phyloP scores from a whole-genome alignment of 2,797 vertebrate genomes.

The Pangasius mekongensis region DNA sequence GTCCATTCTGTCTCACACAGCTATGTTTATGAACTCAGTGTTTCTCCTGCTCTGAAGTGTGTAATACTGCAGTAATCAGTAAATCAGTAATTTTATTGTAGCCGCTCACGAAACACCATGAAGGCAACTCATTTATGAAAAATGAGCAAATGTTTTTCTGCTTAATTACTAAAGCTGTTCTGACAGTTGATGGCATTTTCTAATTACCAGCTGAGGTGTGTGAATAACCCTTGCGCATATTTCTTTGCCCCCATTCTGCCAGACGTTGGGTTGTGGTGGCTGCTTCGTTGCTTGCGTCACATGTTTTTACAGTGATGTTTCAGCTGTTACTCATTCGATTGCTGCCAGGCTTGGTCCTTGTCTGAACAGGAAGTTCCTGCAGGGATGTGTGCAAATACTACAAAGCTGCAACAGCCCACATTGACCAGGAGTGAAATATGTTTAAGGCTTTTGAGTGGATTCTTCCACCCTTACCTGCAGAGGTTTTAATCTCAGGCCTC shows the following conservation, averaged over 20 bases:
- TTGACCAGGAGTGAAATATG: neutral
- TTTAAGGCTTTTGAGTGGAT: neutral
- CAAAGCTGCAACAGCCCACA: neutral
- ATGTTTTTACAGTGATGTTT: conserved; percentile 29
- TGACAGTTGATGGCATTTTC: neutral
- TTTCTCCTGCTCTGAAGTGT: neutral
- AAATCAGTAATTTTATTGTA: neutral
- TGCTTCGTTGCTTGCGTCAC: conserved; percentile 3
- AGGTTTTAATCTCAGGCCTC: neutral
- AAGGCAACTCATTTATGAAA: neutral
- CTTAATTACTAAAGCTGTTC: neutral
- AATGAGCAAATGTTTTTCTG: neutral
- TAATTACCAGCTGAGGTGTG: conserved; percentile 5
- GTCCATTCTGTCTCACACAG: neutral
- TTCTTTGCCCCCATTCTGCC: neutral
- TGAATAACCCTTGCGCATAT: neutral
- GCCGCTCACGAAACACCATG: neutral
- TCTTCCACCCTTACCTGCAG: conserved; percentile 1
- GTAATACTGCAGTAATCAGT: neutral
- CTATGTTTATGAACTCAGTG: neutral
- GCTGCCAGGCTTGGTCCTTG: conserved; percentile 27
- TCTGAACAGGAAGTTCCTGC: conserved; percentile 24
- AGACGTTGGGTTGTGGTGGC: neutral
- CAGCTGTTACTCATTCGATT: conserved; percentile 3
- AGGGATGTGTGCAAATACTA: conserved; percentile 19